These are phyloP conservation scores for Ramphastos sulfuratus DNA, from an alignment of 2,113 vertebrate genomes.

Conservation along the genomic window DNA sequence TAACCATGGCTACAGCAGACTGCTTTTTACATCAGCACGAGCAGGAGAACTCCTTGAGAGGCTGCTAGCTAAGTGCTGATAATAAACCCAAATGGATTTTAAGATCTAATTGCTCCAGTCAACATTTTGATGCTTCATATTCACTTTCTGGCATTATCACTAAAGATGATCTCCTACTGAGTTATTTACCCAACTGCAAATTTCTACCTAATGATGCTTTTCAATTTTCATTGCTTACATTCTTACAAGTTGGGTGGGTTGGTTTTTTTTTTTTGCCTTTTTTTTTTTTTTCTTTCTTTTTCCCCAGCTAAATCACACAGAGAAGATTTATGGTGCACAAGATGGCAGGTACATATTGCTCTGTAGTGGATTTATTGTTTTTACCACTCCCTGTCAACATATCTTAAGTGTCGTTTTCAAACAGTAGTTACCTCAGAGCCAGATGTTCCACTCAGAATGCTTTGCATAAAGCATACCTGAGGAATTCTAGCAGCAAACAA, in stretches of 20 bases:
- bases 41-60: neutral
- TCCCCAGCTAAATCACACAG: neutral
- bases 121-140: neutral
- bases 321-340: neutral
- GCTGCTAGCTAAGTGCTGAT: neutral
- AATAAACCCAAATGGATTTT: slow-evolving; percentile 28
- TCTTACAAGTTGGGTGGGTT: neutral
- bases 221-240: neutral
- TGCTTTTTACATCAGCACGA: neutral
- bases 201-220: neutral
- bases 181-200: neutral
- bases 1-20: neutral
- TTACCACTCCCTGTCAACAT: neutral
- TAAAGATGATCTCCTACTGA: neutral
- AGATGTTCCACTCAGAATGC: neutral
- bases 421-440: neutral
- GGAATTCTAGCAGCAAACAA: neutral
- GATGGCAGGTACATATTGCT: neutral
- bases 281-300: too few relatives aligned
- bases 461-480: neutral
- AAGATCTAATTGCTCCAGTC: neutral
- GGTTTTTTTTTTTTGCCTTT: too few relatives aligned
- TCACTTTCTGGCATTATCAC: neutral
- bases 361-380: neutral
- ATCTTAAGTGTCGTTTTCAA: neutral